These are phyloP conservation scores for Danionella cerebrum DNA, from an alignment of 2,113 vertebrate species.

Conservation along the genomic window DNA sequence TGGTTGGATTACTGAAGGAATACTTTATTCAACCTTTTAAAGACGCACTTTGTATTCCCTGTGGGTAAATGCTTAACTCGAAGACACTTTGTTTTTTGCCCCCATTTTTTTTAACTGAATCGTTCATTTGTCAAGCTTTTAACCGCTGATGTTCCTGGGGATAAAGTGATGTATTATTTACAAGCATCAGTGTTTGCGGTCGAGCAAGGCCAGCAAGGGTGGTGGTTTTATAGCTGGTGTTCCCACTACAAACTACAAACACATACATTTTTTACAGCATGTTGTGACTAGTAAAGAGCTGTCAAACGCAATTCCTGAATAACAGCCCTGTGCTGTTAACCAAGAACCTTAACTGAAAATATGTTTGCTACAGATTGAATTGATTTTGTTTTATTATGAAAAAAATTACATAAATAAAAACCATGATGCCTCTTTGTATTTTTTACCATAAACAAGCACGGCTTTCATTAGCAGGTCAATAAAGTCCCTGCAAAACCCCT, in stretches of 20 bases:
- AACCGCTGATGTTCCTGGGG: slow-evolving; percentile 24
- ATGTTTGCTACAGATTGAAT: too few species aligned
- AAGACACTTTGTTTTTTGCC: neutral
- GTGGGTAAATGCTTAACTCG: neutral
- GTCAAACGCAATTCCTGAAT: too few species aligned
- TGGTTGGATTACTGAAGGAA: neutral
- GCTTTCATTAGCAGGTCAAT: slow-evolving; percentile 4
- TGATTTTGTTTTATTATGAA: neutral
- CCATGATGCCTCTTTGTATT: neutral
- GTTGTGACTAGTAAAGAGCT: too few species aligned
- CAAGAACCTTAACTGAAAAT: too few species aligned
- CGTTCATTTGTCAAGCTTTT: slow-evolving; percentile 27
- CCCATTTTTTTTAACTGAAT: neutral
- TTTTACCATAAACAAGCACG: neutral
- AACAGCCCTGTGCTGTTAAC: too few species aligned
- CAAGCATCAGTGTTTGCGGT: neutral
- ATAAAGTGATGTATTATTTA: slow-evolving; percentile 28
- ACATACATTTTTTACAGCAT: too few species aligned
- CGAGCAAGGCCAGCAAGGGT: neutral
- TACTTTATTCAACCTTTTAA: neutral
- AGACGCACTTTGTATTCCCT: slow-evolving; percentile 17
- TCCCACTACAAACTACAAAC: too few species aligned
- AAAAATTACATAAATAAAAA: neutral
- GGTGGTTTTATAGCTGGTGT: too few species aligned
- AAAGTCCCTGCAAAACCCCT: neutral